Base-by-base conservation (phyloP, 1,140 invertebrate genomes). In the Gryon sp. region DNA sequence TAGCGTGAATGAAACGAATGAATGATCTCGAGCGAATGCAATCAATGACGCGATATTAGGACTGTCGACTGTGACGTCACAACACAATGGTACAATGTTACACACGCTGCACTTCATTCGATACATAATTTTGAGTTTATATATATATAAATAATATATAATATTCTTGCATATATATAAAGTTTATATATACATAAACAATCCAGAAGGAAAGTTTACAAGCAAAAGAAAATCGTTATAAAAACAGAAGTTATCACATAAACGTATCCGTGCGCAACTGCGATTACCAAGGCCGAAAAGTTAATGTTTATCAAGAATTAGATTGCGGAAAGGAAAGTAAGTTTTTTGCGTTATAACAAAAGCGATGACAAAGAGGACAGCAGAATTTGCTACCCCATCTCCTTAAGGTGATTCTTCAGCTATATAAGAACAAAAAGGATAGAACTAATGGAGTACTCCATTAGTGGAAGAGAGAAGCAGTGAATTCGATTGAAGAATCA, bases 1-100 rank as follows among this genome's bases (percentile, higher is more conserved):
- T 14, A 11, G 45, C 32, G 43, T 59, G 24, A 26, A 62, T 60
- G 57, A 12, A 26, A 22, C 4, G 22, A 20, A 8, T 48, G 50
- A 50, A 50, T 60, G 57, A 32, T n/a, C 22, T 30, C 16, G 45
- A 38, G 30, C 12, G 46, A 60, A 43, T 69, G 57, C 4, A 15
- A 59, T 80, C 63, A 43, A 57, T 43, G 77, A 83, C 66, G 75
- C 60, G 77, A 80, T 76, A 74, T 65, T 80, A 78, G 79, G 85
- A 86, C 85, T 82, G 80, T 79, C 75, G 81, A 87, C 84, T 79
- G 84, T 78, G 82, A 82, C 82, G 70, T 76, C 75, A 83, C 75
- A 83, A 84, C 73, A 72, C 63, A 75, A 80, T 77, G 77, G 69
- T 76, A 73, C 36, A 74, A 75, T 81, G 63, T 74, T 78, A 76